A percentile compares a stretch with the other conserved stretches of the same genome.
These are phyloP conservation scores for Catagonus wagneri DNA, from an alignment of 2,113 vertebrate genomes.

Conservation along the genomic window DNA sequence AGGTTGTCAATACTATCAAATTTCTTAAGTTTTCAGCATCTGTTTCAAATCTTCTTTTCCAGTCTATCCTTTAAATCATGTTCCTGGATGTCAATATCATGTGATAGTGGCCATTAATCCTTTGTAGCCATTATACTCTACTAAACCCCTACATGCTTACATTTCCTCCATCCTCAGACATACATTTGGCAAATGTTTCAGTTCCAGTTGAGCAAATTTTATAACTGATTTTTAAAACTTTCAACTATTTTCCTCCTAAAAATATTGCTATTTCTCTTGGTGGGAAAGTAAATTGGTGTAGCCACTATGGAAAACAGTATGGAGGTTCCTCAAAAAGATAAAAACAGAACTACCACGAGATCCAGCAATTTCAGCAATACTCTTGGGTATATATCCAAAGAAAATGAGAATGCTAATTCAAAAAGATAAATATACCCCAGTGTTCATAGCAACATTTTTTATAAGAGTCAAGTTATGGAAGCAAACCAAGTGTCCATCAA, in stretches of 20 bases:
- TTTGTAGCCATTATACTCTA: not conserved
- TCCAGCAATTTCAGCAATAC: not conserved
- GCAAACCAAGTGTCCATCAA: not conserved
- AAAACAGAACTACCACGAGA: not conserved
- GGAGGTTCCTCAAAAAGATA: not conserved
- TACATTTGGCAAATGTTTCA: not conserved
- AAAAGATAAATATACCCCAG: not conserved
- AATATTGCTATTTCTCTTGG: not conserved
- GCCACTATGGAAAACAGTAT: not conserved
- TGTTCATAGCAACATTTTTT: not conserved
- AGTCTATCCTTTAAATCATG: not conserved
- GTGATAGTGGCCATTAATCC: no score
- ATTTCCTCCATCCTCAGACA: not conserved
- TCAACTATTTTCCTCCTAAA: not conserved
- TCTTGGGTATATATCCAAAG: not conserved
- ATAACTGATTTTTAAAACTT: not conserved
- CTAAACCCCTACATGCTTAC: not conserved
- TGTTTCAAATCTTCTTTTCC: not conserved
- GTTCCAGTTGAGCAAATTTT: slow-evolving; percentile 20
- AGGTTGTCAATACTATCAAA: not conserved
- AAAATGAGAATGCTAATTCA: not conserved
- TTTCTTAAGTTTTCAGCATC: not conserved
- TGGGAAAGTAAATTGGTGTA: not conserved
- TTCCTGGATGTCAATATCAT: not conserved
- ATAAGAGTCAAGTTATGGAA: not conserved